Evolutionary conservation across 2,888 invertebrate species (phyloP), one percentile per base, ranked within the genome.

Genomic region (Digitonthophagus gazella): DNA sequence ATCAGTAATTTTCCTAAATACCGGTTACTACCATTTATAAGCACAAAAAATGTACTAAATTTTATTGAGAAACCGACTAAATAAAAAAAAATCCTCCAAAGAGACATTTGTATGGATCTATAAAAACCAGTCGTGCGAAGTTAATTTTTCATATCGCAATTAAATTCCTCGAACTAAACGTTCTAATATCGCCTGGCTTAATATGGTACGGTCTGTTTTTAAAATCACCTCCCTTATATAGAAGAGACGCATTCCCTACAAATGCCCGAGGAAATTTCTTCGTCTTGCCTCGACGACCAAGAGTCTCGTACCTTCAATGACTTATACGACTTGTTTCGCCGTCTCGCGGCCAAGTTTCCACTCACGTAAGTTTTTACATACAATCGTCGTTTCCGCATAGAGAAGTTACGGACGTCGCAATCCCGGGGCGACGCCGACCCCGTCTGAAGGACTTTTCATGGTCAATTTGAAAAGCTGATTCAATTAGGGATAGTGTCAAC

Each of bases 401-500:
- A n/a, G 61, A 2, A 19, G 61, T 20, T 61, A 14, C 19, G 16
- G 19, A 15, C 3, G 16, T 58, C 16, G 58, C 57, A 57, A 57
- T 15, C 4, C 16, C 18, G 19, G 19, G 22, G 22, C 22, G 22
- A 22, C 6, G 22, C 22, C 22, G 22, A 22, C 28, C 28, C 28
- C 28, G 28, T 44, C 28, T 18, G 20, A 16, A 18, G 19, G 19
- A 18, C 20, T 61, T 18, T 18, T 18, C 20, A 54, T 44, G 55
- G 54, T 65, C 54, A 65, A 65, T 55, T 65, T 65, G 15, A 16
- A 14, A 58, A 58, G 19, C 58, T 58, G 67, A 58, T 67, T 61
- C 61, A 44, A 67, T 67, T 67, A 67, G 22, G 61, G 67, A 67
- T 67, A 67, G 58, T 58, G 67, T 67, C 67, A 61, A 54, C 28